Evolutionary conservation across 2,113 vertebrate genomes (phyloP).

Genomic region (Daubentonia madagascariensis): DNA sequence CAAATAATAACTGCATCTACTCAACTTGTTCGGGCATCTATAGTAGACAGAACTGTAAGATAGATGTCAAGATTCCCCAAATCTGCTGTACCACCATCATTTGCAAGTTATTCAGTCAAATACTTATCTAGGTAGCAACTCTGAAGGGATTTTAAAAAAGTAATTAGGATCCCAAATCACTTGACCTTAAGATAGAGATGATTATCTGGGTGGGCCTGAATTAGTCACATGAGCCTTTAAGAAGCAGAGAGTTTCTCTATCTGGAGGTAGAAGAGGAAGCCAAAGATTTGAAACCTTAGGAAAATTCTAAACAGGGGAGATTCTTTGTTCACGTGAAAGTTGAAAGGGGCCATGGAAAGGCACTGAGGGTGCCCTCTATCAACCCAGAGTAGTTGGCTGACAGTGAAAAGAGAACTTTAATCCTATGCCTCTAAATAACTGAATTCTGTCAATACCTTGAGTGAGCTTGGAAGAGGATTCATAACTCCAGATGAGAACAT

Average conservation of each 20-base stretch:
- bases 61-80: background rate
- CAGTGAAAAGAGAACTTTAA: background rate
- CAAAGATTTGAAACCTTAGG: background rate
- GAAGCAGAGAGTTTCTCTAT: background rate
- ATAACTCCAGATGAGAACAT: background rate
- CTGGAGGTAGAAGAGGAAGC: background rate
- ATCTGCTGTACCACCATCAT: fast-evolving
- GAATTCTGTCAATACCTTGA: background rate
- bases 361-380: background rate
- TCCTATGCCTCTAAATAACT: background rate
- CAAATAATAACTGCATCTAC: background rate
- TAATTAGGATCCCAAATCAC: background rate
- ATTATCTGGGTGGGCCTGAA: background rate
- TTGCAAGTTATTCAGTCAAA: background rate
- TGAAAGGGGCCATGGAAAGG: background rate
- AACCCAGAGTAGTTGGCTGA: background rate
- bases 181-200: background rate
- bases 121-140: background rate
- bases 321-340: background rate
- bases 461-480: background rate
- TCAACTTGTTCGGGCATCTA: background rate
- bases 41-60: background rate
- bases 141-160: background rate
- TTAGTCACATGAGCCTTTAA: background rate
- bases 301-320: background rate